Conservation (phyloP, 2,888 invertebrate genomes). For the Trichogramma evanescens region DNA sequence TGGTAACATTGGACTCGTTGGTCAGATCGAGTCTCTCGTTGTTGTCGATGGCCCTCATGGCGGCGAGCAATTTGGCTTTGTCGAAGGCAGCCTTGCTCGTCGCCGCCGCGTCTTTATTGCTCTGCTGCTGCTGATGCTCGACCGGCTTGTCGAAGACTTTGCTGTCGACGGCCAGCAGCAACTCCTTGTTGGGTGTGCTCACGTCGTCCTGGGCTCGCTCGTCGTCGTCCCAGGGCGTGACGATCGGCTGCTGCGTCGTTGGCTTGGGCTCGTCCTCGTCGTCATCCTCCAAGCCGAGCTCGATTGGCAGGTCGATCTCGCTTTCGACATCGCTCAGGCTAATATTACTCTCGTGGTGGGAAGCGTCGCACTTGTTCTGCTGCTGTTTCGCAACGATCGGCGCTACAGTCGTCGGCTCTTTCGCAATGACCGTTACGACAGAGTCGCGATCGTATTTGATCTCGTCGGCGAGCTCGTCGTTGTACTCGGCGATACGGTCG, state of each 20-base stretch:
- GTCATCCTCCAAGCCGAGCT: conserved; percentile 10
- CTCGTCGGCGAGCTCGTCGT: conserved; percentile 1
- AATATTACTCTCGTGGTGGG: background rate
- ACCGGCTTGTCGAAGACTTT: background rate
- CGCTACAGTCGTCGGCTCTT: background rate
- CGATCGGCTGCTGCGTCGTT: background rate
- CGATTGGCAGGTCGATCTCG: conserved; percentile 15
- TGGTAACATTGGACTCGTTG: conserved; percentile 6
- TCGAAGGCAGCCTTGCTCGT: conserved; percentile 38
- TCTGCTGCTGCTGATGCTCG: background rate
- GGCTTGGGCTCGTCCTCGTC: background rate
- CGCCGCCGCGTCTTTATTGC: background rate
- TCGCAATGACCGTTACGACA: conserved; percentile 15
- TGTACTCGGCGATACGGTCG: conserved; percentile 3
- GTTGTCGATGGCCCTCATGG: conserved; percentile 59
- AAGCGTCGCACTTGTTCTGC: no score
- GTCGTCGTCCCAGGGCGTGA: background rate
- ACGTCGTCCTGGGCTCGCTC: conserved; percentile 2
- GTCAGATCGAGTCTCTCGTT: conserved; percentile 41
- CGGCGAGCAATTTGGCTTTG: conserved; percentile 57
- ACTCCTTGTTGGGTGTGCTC: background rate
- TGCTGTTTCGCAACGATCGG: no score
- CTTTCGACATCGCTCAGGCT: conserved; percentile 15
- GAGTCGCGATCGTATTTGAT: conserved; percentile 14
- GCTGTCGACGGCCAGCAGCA: no score